These are phyloP conservation scores for Ganaspis sp. DNA, from an alignment of 1,140 invertebrate species.

Conservation along the genomic window DNA sequence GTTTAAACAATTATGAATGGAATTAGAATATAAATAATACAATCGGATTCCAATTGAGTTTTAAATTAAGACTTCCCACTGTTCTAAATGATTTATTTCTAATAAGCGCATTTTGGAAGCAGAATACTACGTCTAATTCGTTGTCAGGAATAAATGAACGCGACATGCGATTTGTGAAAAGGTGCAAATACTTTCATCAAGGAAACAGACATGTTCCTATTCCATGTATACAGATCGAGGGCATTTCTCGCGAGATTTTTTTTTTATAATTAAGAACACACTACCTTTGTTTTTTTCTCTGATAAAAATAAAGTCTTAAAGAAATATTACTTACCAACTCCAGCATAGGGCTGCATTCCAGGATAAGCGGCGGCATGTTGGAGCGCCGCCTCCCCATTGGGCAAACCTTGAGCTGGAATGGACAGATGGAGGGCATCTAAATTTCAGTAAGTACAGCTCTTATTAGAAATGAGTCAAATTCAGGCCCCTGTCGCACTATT, in stretches of 20 bases:
- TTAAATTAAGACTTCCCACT: too few relatives aligned
- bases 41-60: too few relatives aligned
- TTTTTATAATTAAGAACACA: neutral
- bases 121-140: neutral
- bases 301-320: constrained; percentile 49
- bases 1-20: too few relatives aligned
- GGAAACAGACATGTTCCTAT: neutral
- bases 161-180: neutral
- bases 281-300: neutral
- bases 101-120: neutral
- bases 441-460: constrained; percentile 78
- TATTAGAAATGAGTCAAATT: constrained; percentile 67
- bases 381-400: constrained; percentile 90
- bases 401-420: constrained; percentile 91
- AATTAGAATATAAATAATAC: too few relatives aligned
- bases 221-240: constrained; percentile 16
- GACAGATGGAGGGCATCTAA: constrained; percentile 84
- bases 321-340: constrained; percentile 86
- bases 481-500: constrained; percentile 64
- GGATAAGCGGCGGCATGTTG: constrained; percentile 89
- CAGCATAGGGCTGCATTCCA: constrained; percentile 91
- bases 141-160: neutral
- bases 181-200: neutral
- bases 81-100: neutral
- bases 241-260: neutral